Evolutionary conservation across 2,113 vertebrate species (phyloP), one percentile per base, ranked within the genome.

Genomic region (Neomonachus schauinslandi): DNA sequence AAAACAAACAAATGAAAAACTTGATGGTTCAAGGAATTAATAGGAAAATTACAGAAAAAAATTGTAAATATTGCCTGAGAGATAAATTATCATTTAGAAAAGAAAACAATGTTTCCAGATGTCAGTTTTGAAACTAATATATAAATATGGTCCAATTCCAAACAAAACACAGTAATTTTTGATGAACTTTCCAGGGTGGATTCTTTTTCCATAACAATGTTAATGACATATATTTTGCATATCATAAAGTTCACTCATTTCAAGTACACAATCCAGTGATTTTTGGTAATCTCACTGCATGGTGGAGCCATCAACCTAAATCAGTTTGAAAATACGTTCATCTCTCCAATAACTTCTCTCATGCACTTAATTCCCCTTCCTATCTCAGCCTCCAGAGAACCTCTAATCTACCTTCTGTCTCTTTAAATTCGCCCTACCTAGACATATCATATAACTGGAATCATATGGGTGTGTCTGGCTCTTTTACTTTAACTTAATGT

Each of bases 41-140:
- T 16, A 26, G 36, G 24, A 80, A 90, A 94, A 42, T 14, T 14
- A 4, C 86, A 92, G 39, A 26, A 96, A 89, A 63, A 91, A 81
- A 13, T 19, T 26, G 55, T 67, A 67, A 57, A 76, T 95, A 49
- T 51, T 82, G 46, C 16, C 36, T 88, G 28, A 36, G 33, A 97
- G 93, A 80, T 92, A 96, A 85, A 77, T 89, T 89, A 49, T 9
- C 7, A 61, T 82, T 71, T 92, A 95, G 49, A 46, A 94, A 84
- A 90, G 4, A 94, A 96, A 92, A 39, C 4, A 61, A 53, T 72
- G 63, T 81, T 8, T 71, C 31, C 49, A 42, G 12, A 57, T 65
- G 12, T 79, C 33, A 74, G 28, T 74, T 87, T 21, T 87, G 26
- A 95, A 95, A 74, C 51, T 63, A 76, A 85, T 42, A 87, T 7